Base-by-base conservation (phyloP, 2,113 vertebrate species). In the Indicator maculatus region DNA sequence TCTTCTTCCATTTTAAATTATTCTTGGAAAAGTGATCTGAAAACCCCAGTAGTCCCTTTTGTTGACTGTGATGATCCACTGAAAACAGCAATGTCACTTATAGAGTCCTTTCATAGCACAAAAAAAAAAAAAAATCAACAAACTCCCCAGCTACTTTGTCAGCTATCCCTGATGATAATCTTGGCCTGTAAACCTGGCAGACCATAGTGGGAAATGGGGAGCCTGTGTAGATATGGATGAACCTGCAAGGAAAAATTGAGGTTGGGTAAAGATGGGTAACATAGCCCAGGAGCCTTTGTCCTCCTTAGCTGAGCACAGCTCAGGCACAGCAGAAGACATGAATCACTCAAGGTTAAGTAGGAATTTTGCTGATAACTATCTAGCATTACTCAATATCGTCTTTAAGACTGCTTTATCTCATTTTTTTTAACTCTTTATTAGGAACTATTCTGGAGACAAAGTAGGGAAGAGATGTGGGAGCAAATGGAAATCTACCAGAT, bases 401-500 rank as follows among this genome's bases (percentile, higher is more conserved):
- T 64, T 64, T 67, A 64, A 67, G n/a, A 31, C 26, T 75, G 5
- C 4, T 92, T 55, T 60, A 28, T n/a, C 26, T 80, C 24, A n/a
- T 14, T 0, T 6, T 36, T 77, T 85, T 85, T 2, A 78, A 44
- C n/a, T 64, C 21, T 67, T 1, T 6, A 0, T 64, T 86, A 61
- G 19, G 31, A 75, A 5, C 53, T 39, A 16, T 39, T 8, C 17
- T 66, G 27, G 8, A 83, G 10, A 82, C 5, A 88, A 91, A 67
- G 83, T 19, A 38, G 14, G 21, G 17, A 86, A 91, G n/a, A 27
- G 45, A 80, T 4, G 2, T 31, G 31, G 60, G 38, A 87, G 6
- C 38, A 90, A 93, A 69, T 93, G 93, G 93, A 96, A 96, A 95
- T 67, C 21, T 89, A 91, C 95, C 64, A 88, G 92, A 81, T 36